phyloP scores from a whole-genome alignment of 2,888 invertebrate species.

The Bimastos eiseni region DNA sequence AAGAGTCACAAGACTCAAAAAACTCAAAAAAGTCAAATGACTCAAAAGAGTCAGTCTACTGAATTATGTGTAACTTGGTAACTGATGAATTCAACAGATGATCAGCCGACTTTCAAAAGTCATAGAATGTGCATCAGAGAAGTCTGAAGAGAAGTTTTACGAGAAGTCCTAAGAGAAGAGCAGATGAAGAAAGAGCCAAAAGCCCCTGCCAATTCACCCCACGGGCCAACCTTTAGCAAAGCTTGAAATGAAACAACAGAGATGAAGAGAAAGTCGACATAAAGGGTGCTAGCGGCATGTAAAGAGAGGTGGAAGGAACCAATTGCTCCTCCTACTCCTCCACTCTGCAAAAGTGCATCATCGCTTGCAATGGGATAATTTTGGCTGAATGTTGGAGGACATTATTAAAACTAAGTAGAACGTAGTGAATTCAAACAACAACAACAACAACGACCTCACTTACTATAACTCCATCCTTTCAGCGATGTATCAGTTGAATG shows the following conservation, averaged over 20 bases:
- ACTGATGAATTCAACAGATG: neutral
- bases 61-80: neutral
- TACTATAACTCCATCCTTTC: conserved; percentile 76
- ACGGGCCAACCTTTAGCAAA: neutral
- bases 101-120: neutral
- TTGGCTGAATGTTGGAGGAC: conserved; percentile 16
- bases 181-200: neutral
- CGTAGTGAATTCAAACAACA: neutral
- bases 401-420: neutral
- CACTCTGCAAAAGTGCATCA: neutral
- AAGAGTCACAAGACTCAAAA: neutral
- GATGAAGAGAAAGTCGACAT: neutral
- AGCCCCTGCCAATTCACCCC: neutral
- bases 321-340: no score
- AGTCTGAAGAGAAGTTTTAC: neutral
- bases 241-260: neutral
- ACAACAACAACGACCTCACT: conserved; percentile 26
- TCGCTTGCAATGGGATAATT: neutral
- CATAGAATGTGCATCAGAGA: neutral
- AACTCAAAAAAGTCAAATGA: no score
- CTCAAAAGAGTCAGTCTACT: neutral
- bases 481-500: conserved; percentile 78
- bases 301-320: neutral
- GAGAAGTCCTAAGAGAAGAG: no score
- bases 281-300: neutral